Conservation (phyloP, 1,140 invertebrate genomes). For the Maconellicoccus hirsutus region DNA sequence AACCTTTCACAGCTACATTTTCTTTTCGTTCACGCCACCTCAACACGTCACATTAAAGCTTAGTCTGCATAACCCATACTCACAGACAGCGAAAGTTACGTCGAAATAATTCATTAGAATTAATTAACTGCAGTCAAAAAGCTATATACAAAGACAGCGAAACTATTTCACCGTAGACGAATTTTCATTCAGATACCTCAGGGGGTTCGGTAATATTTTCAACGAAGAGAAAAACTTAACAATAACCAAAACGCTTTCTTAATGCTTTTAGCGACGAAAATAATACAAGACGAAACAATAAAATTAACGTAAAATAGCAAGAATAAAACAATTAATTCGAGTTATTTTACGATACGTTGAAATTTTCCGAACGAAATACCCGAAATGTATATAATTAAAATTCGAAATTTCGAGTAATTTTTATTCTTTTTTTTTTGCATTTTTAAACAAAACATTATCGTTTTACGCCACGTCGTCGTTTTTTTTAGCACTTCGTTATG, state of each 20-base stretch:
- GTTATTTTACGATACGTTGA: conserved; percentile 4
- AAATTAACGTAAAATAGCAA: conserved; percentile 5
- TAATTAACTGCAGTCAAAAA: conserved; percentile 1
- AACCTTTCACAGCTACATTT: too few species aligned
- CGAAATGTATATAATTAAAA: neutral
- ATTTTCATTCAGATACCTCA: neutral
- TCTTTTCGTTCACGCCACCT: too few species aligned
- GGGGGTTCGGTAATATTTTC: neutral
- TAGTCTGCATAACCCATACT: too few species aligned
- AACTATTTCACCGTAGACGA: neutral
- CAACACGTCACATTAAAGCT: too few species aligned
- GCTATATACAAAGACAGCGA: neutral
- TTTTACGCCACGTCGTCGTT: too few species aligned
- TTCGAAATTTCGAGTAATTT: neutral
- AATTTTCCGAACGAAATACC: neutral
- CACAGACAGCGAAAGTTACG: neutral
- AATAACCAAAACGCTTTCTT: neutral
- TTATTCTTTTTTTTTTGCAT: neutral
- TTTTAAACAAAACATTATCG: too few species aligned
- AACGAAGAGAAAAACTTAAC: neutral
- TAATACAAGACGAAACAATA: neutral
- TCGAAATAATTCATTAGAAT: neutral
- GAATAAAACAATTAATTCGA: conserved; percentile 1
- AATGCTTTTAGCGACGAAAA: conserved; percentile 1
- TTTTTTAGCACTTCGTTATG: too few species aligned